Evolutionary conservation across 2,888 invertebrate species (phyloP).

Genomic region (Laothoe populi): DNA sequence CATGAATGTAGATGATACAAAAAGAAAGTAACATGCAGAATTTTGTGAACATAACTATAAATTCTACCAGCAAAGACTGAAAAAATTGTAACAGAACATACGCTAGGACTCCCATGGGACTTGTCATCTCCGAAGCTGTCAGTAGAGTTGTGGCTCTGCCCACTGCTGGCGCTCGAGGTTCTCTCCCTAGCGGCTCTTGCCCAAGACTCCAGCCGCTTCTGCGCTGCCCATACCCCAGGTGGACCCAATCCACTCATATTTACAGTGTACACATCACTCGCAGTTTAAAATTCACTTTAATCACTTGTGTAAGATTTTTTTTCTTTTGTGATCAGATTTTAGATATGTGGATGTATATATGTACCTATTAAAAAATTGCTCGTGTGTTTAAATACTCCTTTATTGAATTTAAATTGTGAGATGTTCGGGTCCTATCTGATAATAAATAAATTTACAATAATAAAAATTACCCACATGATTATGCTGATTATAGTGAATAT

Average conservation of each 20-base stretch:
- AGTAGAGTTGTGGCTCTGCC: constrained; percentile 83
- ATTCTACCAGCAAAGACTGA: background rate
- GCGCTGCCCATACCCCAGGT: constrained; percentile 90
- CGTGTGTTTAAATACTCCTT: too few relatives aligned
- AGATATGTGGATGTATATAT: too few relatives aligned
- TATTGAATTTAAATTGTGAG: too few relatives aligned
- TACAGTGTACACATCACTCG: constrained; percentile 49
- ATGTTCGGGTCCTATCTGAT: too few relatives aligned
- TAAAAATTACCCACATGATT: too few relatives aligned
- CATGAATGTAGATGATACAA: too few relatives aligned
- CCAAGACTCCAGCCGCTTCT: constrained; percentile 91
- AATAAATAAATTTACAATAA: too few relatives aligned
- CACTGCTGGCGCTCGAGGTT: constrained; percentile 82
- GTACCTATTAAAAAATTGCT: too few relatives aligned
- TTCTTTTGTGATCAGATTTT: too few relatives aligned
- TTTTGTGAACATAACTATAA: too few relatives aligned
- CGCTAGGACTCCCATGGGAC: constrained; percentile 63
- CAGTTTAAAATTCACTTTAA: constrained; percentile 28
- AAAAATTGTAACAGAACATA: constrained; percentile 13
- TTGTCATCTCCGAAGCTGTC: constrained; percentile 82
- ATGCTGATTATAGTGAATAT: too few relatives aligned
- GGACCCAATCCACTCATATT: constrained; percentile 89
- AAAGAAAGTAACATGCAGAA: too few relatives aligned
- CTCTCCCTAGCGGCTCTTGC: constrained; percentile 90
- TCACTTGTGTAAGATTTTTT: background rate